Percentiles rank a stretch among this genome's conserved stretches.
These are phyloP conservation scores for Gila robusta DNA, from an alignment of 2,797 vertebrate species.

Conservation along the genomic window DNA sequence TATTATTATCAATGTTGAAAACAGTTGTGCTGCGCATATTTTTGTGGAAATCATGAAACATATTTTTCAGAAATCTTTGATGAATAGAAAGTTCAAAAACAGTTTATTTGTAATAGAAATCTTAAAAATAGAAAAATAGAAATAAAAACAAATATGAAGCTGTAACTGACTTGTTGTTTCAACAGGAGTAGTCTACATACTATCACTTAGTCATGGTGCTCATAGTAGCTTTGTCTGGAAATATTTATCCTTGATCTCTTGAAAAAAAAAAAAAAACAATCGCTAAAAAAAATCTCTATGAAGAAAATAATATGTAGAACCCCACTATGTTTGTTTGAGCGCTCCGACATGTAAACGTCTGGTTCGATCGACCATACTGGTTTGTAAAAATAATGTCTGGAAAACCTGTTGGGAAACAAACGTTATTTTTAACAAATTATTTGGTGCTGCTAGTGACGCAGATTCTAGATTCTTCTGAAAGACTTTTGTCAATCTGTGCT, in stretches of 20 bases:
- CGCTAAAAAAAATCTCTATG: background rate
- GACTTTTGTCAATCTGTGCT: constrained; percentile 8
- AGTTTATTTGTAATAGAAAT: background rate
- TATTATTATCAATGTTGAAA: background rate
- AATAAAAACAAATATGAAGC: background rate
- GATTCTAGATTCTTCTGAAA: constrained; percentile 1
- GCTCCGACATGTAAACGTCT: background rate
- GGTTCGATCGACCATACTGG: background rate
- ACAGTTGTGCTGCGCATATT: background rate
- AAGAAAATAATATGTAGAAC: background rate
- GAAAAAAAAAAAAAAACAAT: too few species aligned
- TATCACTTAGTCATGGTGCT: background rate
- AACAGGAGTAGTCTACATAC: background rate
- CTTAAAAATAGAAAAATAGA: background rate
- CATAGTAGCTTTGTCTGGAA: background rate
- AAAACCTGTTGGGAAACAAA: constrained; percentile 6
- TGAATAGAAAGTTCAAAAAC: background rate
- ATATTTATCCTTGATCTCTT: background rate
- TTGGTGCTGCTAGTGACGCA: background rate
- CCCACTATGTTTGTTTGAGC: background rate
- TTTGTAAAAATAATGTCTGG: background rate
- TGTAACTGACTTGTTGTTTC: background rate
- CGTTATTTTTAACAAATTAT: background rate
- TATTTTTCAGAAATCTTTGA: background rate
- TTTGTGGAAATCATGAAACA: background rate